Conservation (phyloP, 2,888 invertebrate genomes). For the Labia minor region DNA sequence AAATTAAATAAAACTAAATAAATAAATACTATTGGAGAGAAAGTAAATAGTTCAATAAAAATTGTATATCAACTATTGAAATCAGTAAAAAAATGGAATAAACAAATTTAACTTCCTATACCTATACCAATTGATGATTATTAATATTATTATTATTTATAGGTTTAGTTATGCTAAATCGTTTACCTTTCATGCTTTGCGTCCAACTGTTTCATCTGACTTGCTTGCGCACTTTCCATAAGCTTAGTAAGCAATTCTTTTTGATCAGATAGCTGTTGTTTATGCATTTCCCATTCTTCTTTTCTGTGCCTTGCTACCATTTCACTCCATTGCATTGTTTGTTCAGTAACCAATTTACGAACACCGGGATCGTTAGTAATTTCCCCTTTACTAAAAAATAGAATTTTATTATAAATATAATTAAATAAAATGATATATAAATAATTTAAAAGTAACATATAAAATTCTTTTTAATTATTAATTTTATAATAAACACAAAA, state of each 20-base stretch:
- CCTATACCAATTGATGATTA: too few species aligned
- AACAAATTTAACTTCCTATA: too few species aligned
- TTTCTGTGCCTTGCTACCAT: slow-evolving; percentile 70
- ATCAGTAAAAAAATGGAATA: too few species aligned
- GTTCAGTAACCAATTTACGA: slow-evolving; percentile 76
- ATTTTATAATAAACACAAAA: neutral
- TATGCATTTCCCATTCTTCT: slow-evolving; percentile 74
- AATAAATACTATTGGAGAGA: too few species aligned
- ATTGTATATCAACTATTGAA: too few species aligned
- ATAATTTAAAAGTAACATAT: too few species aligned
- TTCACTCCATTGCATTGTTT: slow-evolving; percentile 90
- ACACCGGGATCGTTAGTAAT: slow-evolving; percentile 65
- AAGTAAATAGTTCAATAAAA: too few species aligned
- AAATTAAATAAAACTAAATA: too few species aligned
- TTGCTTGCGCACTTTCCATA: slow-evolving; percentile 69
- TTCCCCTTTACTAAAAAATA: slow-evolving; percentile 59
- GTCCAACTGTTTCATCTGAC: slow-evolving; percentile 81
- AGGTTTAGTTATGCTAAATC: too few species aligned
- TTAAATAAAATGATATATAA: too few species aligned
- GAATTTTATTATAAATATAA: neutral
- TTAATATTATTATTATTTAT: too few species aligned
- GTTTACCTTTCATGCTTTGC: slow-evolving; percentile 70
- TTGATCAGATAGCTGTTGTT: slow-evolving; percentile 47
- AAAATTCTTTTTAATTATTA: too few species aligned
- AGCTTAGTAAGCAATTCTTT: slow-evolving; percentile 55